Percentiles rank a stretch among this genome's conserved stretches.
phyloP scores from a whole-genome alignment of 2,113 vertebrate genomes.

The Rhinopomastus cyanomelas region DNA sequence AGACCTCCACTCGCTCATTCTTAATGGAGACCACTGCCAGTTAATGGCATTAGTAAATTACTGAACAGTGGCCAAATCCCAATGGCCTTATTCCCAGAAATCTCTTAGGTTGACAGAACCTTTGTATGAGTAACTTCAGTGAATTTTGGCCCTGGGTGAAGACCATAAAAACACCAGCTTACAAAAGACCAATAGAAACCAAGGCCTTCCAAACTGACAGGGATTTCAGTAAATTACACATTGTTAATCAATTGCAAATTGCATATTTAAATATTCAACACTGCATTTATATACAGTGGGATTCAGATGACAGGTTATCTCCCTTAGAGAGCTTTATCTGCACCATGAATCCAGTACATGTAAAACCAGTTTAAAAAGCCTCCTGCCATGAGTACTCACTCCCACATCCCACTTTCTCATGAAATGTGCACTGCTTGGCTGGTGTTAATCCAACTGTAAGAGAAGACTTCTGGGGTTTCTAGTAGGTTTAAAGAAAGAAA shows the following conservation, averaged over 20 bases:
- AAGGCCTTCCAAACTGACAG: neutral
- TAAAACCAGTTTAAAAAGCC: neutral
- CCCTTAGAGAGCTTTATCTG: neutral
- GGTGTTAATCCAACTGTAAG: neutral
- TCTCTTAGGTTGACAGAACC: constrained; percentile 48
- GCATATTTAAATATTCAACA: constrained; percentile 2
- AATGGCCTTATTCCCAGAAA: constrained; percentile 66
- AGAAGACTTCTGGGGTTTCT: rapidly evolving
- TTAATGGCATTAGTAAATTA: constrained; percentile 57
- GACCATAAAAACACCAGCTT: constrained; percentile 21
- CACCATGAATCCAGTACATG: neutral
- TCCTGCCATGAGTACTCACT: neutral
- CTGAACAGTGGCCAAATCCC: constrained; percentile 58
- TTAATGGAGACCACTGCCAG: constrained; percentile 36
- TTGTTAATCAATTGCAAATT: neutral
- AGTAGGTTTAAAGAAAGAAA: no score
- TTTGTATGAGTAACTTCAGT: constrained; percentile 41
- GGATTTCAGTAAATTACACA: constrained; percentile 6
- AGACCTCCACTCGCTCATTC: constrained; percentile 37
- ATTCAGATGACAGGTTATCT: neutral
- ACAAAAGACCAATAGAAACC: constrained; percentile 33
- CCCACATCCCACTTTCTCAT: neutral
- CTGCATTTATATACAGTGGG: neutral
- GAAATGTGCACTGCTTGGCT: neutral
- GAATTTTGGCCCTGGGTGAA: constrained; percentile 56